Evolutionary conservation across 2,113 vertebrate genomes (phyloP), one percentile per base, ranked within the genome.

Genomic region (Reinhardtius hippoglossoides): DNA sequence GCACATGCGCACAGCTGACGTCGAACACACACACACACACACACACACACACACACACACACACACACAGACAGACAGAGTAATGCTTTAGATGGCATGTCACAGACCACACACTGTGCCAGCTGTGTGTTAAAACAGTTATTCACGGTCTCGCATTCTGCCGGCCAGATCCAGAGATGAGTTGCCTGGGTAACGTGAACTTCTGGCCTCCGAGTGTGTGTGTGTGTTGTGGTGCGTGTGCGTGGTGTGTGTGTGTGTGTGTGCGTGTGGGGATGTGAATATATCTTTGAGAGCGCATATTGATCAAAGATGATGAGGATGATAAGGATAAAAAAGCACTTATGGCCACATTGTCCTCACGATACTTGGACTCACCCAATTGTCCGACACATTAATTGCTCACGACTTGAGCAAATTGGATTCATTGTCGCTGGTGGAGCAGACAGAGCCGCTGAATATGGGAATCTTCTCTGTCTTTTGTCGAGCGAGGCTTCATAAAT

Each of bases 91-190:
- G 77, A 91, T 87, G 85, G 87, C 83, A 91, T 87, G 91, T 87
- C 83, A 73, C 66, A 58, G 94, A 95, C 94, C 94, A 95, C 94
- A 95, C 94, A 94, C 88, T 81, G 91, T n/a, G 92, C 87, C 52
- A 77, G 67, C 85, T 86, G 87, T 84, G 90, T 81, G 88, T 90
- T 91, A 91, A 94, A 94, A 90, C 86, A 85, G 91, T 94, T 94
- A 90, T 94, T 91, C 92, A 93, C 76, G 89, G 80, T 93, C 85
- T 87, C 71, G 65, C 87, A 77, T 89, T 75, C 79, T 87, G 78
- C 77, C 68, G 78, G 83, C 66, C 80, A 81, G 67, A 89, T 92
- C 87, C 91, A 86, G 80, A 88, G 85, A 92, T 76, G 85, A 83
- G 84, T 85, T 72, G 59, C 68, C 48, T 75, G 46, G 35, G 74